Conservation (phyloP, 1,140 invertebrate species). For the Ptiloglossa arizonensis region DNA sequence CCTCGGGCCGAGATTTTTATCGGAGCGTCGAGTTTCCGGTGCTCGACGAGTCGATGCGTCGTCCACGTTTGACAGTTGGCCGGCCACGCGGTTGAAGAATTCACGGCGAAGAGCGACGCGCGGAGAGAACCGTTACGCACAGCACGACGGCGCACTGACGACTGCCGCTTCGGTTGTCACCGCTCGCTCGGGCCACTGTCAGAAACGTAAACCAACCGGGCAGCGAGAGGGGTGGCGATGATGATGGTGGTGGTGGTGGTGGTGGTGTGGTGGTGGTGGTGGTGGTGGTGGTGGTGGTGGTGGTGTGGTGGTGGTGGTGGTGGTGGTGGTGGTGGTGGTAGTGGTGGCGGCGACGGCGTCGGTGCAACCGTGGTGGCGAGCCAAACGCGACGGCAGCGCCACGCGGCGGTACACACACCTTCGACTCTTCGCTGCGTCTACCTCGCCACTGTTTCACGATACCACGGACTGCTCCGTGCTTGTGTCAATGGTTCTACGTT, state of each 20-base stretch:
- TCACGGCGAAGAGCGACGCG: conserved; percentile 7
- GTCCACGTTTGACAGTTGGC: conserved; percentile 65
- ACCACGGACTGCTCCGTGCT: not conserved
- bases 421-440: conserved; percentile 26
- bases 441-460: conserved; percentile 21
- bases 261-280: conserved; percentile 18
- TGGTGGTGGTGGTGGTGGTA: conserved; percentile 8
- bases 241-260: conserved; percentile 1
- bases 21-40: too few species aligned
- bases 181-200: conserved; percentile 58
- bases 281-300: conserved; percentile 29
- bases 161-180: conserved; percentile 63
- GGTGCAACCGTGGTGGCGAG: conserved; percentile 47
- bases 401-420: conserved; percentile 39
- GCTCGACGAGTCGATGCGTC: not conserved
- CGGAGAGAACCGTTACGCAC: conserved; percentile 23
- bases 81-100: conserved; percentile 60
- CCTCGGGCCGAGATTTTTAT: not conserved
- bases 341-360: conserved; percentile 28
- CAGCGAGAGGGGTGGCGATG: conserved; percentile 39
- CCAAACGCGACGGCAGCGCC: conserved; percentile 62
- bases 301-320: too few species aligned
- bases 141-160: conserved; percentile 56
- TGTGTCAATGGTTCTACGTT: conserved; percentile 21
- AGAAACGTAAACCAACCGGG: conserved; percentile 50